Conservation (phyloP, 2,888 invertebrate genomes). For the Timandra comae region DNA sequence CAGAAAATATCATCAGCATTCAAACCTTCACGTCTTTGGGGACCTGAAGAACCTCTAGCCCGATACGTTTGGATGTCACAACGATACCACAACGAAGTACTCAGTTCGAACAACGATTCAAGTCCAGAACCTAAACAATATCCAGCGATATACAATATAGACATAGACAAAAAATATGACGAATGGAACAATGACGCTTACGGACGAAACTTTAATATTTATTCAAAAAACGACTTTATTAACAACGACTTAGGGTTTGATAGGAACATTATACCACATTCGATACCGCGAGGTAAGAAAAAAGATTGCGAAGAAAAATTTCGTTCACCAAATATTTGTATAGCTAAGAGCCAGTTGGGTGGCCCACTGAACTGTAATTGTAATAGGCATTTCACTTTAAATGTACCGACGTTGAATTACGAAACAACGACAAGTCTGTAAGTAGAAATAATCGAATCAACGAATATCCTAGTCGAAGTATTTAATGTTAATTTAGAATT, state of each 20-base stretch:
- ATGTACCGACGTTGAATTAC: constrained; percentile 57
- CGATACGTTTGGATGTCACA: constrained; percentile 71
- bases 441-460: constrained; percentile 24
- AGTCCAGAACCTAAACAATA: constrained; percentile 49
- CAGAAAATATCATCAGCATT: constrained; percentile 67
- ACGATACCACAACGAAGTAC: constrained; percentile 47
- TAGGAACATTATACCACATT: constrained; percentile 32
- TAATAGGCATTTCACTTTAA: constrained; percentile 65
- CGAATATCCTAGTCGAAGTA: constrained; percentile 52
- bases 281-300: constrained; percentile 44
- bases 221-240: constrained; percentile 34
- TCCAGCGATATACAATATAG: constrained; percentile 44
- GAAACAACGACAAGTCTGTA: constrained; percentile 62
- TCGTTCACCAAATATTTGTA: constrained; percentile 62
- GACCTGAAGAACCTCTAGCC: constrained; percentile 66
- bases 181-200: constrained; percentile 41
- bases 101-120: constrained; percentile 44
- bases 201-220: constrained; percentile 40
- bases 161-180: constrained; percentile 43
- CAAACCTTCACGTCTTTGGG: constrained; percentile 64
- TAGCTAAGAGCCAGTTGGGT: constrained; percentile 55
- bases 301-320: constrained; percentile 48
- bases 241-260: constrained; percentile 2
- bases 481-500: constrained; percentile 33
- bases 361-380: constrained; percentile 59